Conservation (phyloP, 2,797 vertebrate genomes). For the Novumbra hubbsi region DNA sequence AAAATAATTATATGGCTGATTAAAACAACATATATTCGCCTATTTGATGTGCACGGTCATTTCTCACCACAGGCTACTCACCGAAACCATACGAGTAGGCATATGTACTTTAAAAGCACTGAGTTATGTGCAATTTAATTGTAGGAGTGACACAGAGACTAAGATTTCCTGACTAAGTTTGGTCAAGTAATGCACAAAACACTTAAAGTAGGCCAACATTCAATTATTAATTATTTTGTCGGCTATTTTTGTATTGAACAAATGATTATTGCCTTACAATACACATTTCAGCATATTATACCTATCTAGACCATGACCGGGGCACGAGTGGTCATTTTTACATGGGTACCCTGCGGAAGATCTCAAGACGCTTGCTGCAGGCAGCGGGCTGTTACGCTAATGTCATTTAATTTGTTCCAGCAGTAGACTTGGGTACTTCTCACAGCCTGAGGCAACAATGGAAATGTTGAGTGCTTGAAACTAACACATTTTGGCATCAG, state of each 20-base stretch:
- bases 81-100: not conserved
- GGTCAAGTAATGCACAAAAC: no score
- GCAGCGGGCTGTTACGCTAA: not conserved
- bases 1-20: not conserved
- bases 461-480: not conserved
- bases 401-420: not conserved
- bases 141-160: no score
- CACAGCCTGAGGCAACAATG: not conserved
- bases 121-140: not conserved
- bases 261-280: not conserved
- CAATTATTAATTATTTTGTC: no score
- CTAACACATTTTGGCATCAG: constrained; percentile 10
- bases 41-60: not conserved
- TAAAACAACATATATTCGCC: not conserved
- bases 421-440: not conserved
- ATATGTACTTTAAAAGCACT: not conserved
- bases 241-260: not conserved
- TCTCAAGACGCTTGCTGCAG: not conserved
- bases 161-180: no score
- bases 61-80: not conserved
- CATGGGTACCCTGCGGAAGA: not conserved
- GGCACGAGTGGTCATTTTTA: no score
- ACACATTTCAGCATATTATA: not conserved
- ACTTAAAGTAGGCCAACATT: no score
- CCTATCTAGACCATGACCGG: no score